A percentile compares a stretch with the other conserved stretches of the same genome.
Evolutionary conservation across 2,113 vertebrate species (phyloP).

Genomic region (Pica pica): DNA sequence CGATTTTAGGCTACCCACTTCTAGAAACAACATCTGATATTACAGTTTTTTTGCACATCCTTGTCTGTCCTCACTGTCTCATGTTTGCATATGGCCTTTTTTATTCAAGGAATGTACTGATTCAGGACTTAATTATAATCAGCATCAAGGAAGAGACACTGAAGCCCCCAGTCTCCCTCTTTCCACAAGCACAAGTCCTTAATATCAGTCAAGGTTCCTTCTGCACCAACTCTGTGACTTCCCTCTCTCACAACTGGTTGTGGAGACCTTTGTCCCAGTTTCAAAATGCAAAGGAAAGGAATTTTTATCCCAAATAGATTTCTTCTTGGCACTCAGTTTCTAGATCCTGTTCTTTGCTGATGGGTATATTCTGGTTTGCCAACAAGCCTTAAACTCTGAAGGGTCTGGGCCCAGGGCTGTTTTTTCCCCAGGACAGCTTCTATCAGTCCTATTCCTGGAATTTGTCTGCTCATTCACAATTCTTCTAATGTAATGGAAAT

Average conservation of each 20-base stretch:
- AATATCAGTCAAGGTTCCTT: neutral
- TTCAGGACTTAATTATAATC: neutral
- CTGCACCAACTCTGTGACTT: neutral
- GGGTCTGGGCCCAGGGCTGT: neutral
- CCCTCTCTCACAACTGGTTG: neutral
- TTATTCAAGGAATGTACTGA: neutral
- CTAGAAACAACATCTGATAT: neutral
- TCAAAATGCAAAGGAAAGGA: neutral
- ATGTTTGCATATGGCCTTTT: neutral
- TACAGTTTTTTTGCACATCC: neutral
- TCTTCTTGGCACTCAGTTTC: neutral
- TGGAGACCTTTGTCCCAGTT: neutral
- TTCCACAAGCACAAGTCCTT: neutral
- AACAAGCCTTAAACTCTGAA: neutral
- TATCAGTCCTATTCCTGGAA: neutral
- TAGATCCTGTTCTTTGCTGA: neutral
- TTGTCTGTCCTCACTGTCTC: neutral
- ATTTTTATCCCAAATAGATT: neutral
- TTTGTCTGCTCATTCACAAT: neutral
- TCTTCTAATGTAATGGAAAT: neutral
- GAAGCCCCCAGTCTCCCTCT: rapidly evolving
- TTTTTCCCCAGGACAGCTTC: neutral
- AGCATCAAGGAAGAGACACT: neutral
- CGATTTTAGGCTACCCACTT: neutral
- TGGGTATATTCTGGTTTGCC: neutral